Conservation (phyloP, 2,797 vertebrate genomes). For the Syncerus caffer region DNA sequence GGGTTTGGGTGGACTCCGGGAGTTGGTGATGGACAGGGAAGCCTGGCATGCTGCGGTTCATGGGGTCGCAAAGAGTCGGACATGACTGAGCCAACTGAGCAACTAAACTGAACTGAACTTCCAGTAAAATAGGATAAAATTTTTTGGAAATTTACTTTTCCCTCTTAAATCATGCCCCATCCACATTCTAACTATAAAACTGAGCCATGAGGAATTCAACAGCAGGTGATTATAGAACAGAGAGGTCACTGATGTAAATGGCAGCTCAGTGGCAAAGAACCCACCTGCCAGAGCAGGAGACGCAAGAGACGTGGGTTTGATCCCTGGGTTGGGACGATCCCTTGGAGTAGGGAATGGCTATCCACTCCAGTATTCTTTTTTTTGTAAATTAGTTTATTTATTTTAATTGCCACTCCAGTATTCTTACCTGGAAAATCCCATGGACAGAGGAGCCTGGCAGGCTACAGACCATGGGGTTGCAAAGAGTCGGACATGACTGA, state of each 20-base stretch:
- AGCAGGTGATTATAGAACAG: neutral
- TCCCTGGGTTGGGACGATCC: neutral
- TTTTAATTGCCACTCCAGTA: neutral
- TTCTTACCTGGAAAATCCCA: neutral
- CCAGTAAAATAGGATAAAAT: neutral
- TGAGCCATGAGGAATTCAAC: neutral
- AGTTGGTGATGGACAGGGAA: too few relatives aligned
- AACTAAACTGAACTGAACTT: neutral
- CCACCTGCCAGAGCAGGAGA: neutral
- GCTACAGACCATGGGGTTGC: neutral
- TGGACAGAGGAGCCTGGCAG: neutral
- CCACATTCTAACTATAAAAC: neutral
- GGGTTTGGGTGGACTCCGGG: too few relatives aligned
- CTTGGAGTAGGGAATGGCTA: neutral
- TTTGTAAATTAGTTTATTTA: neutral
- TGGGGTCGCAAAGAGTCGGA: accelerated
- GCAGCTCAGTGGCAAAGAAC: neutral
- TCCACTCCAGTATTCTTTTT: neutral
- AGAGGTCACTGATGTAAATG: neutral
- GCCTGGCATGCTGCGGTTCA: accelerated
- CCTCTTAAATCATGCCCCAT: neutral
- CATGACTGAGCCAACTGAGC: too few relatives aligned
- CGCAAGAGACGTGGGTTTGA: neutral
- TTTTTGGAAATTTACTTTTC: neutral
- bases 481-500: neutral